Conservation (phyloP, 2,113 vertebrate genomes). For the Thymallus thymallus region DNA sequence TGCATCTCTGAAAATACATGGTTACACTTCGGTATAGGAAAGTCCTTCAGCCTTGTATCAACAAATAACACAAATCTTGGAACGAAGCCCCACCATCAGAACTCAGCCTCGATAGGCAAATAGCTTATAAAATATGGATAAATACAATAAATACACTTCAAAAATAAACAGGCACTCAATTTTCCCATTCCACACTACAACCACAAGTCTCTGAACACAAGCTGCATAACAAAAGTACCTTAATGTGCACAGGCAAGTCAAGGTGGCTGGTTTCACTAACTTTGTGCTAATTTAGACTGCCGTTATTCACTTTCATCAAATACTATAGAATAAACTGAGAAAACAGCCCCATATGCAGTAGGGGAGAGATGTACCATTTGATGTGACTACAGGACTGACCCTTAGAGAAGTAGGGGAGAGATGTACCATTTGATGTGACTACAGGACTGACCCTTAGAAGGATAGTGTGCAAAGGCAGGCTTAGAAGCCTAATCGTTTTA, state of each 20-base stretch:
- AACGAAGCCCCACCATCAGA: not conserved
- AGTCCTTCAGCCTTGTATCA: not conserved
- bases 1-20: not conserved
- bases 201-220: not conserved
- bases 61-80: not conserved
- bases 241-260: not conserved
- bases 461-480: too few relatives aligned
- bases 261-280: not conserved
- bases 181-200: not conserved
- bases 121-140: not conserved
- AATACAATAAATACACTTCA: constrained; percentile 1
- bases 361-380: too few relatives aligned
- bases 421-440: too few relatives aligned
- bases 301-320: not conserved
- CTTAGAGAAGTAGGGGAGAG: too few relatives aligned
- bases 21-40: not conserved
- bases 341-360: not conserved
- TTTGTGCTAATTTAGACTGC: not conserved
- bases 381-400: too few relatives aligned
- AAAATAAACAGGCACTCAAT: not conserved
- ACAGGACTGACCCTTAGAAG: too few relatives aligned
- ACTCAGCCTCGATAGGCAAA: constrained; percentile 1
- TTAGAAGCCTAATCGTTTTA: not conserved
- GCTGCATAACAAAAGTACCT: not conserved
- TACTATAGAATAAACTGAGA: not conserved